Base-by-base conservation (phyloP, 1,140 invertebrate species). In the Latrodectus geometricus region DNA sequence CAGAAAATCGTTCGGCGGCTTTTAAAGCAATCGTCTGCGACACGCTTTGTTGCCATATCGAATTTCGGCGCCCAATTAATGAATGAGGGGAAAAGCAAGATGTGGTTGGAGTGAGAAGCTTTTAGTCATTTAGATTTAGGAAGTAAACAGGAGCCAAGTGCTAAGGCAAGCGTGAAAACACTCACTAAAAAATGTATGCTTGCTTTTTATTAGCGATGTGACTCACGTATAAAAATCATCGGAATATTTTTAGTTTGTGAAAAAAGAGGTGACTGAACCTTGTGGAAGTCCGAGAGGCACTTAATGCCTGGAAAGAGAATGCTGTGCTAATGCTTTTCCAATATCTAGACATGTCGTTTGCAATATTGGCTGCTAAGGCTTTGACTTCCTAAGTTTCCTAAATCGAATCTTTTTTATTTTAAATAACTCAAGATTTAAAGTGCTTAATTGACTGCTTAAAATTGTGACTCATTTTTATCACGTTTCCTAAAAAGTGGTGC, bases 171-270 rank as follows among this genome's bases (percentile, higher is more conserved):
- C 82, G 82, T 84, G 82, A 84, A 84, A 61, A 14, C 72, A 61
- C 72, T 84, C 72, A 74, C 82, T 84, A 76, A 84, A 84, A 84
- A 84, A 84, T 84, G 82, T 70, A 84, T 76, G 82, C 49, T n/a
- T 14, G 73, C 50, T 50, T 65, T 15, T n/a, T 50, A 82, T 82
- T 82, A 82, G 52, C 52, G 61, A 76, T 61, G 72, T 84, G 82
- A 84, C 82, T 76, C 73, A 68, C 65, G 77, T 52, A 49, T 84
- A 54, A 69, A 68, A 81, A 61, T 76, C 56, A 84, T 84, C 49
- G 82, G 65, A 76, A 76, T 76, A 76, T 84, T 84, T 68, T 76
- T 56, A 75, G 54, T 81, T 66, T 70, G 35, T 70, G 15, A 50
- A 23, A 17, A 49, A 14, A 23, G 76, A 73, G 82, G 82, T 84